Conservation (phyloP, 2,797 vertebrate species). For the Centropyge bicolor region DNA sequence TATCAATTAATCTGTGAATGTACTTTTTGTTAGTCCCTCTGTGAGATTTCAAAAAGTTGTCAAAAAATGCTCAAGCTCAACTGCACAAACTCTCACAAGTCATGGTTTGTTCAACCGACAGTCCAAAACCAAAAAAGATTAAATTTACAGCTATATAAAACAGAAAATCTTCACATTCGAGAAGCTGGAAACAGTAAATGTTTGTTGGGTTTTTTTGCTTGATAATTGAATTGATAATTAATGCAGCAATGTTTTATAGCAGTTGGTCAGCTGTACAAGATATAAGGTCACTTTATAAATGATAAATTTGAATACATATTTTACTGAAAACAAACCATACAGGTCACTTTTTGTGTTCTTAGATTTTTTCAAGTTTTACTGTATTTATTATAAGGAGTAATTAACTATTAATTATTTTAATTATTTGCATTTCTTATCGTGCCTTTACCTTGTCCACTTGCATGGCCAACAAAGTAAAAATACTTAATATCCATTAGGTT, state of each 20-base stretch:
- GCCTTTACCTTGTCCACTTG: background rate
- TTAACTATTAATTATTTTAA: background rate
- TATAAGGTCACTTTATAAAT: background rate
- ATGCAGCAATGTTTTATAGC: background rate
- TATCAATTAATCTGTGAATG: background rate
- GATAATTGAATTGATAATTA: background rate
- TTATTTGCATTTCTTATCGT: background rate
- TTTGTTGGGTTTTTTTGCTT: background rate
- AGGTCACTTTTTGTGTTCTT: background rate
- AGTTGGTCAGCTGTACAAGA: background rate
- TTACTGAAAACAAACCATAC: background rate
- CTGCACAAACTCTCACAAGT: no score
- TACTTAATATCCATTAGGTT: background rate
- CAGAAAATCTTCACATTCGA: constrained; percentile 1
- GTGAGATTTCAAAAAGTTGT: background rate
- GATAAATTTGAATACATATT: background rate
- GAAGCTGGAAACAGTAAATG: background rate
- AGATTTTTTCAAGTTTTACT: background rate
- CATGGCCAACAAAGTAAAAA: background rate
- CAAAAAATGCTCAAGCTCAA: background rate
- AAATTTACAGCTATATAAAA: background rate
- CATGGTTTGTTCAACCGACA: background rate
- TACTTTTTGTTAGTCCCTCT: background rate
- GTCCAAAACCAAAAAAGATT: background rate
- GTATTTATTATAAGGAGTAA: background rate